Evolutionary conservation across 2,113 vertebrate genomes (phyloP).

Genomic region (Psammodynastes pulverulentus): DNA sequence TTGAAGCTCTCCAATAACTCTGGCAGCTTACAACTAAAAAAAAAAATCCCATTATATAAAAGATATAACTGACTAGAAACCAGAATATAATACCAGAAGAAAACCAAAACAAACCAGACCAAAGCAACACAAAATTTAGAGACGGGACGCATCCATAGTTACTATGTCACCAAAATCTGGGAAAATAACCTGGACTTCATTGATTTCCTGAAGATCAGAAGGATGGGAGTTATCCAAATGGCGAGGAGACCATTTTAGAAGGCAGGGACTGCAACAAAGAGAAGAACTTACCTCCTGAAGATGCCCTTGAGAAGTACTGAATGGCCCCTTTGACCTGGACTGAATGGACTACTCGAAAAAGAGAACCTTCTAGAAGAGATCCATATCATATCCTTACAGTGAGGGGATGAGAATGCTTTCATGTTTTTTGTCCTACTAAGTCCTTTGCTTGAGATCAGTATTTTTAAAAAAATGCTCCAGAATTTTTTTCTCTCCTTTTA

Average conservation of each 20-base stretch:
- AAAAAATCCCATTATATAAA: not conserved
- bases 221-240: not conserved
- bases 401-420: not conserved
- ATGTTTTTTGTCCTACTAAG: not conserved
- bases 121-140: not conserved
- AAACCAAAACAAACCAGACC: not conserved
- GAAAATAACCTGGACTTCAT: not conserved
- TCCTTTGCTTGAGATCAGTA: not conserved
- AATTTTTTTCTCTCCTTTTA: not conserved
- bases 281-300: not conserved
- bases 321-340: not conserved
- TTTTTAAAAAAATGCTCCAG: not conserved
- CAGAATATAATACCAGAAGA: not conserved
- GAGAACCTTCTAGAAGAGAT: not conserved
- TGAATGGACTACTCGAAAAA: not conserved
- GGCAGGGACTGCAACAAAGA: not conserved
- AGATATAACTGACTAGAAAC: not conserved
- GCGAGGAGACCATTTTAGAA: not conserved
- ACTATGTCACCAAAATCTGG: not conserved
- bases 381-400: not conserved
- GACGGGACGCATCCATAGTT: not conserved
- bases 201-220: not conserved
- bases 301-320: not conserved
- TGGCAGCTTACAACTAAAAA: not conserved
- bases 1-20: not conserved